Evolutionary conservation across 2,797 vertebrate species (phyloP).

Genomic region (Lophura swinhoii): DNA sequence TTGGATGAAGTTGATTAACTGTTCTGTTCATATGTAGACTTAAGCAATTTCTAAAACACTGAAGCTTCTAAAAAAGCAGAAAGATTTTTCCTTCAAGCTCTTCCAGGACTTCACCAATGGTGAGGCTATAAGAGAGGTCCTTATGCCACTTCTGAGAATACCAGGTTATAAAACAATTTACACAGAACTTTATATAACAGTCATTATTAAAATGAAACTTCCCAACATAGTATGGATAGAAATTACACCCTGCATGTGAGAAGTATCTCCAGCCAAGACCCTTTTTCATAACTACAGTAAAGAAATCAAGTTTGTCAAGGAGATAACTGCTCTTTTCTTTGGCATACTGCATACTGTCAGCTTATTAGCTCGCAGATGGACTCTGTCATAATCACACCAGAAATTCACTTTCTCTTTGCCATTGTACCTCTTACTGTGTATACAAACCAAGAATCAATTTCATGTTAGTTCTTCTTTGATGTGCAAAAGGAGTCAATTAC

Average conservation of each 20-base stretch:
- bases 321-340: background rate
- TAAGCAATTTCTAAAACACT: background rate
- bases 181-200: background rate
- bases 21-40: background rate
- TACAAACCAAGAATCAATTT: background rate
- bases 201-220: background rate
- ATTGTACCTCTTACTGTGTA: background rate
- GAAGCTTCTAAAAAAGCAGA: background rate
- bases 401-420: background rate
- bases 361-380: background rate
- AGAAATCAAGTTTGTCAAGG: background rate
- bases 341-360: background rate
- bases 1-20: background rate
- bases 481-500: background rate
- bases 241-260: background rate
- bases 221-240: background rate
- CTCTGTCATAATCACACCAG: background rate
- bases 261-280: background rate
- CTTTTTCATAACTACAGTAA: background rate
- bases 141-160: background rate
- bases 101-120: background rate
- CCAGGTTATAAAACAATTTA: background rate
- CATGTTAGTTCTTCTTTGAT: background rate
- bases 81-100: background rate
- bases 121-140: background rate